Percentiles rank a stretch among this genome's conserved stretches.
Conservation (phyloP, 1,140 invertebrate genomes). For the Cherax quadricarinatus region DNA sequence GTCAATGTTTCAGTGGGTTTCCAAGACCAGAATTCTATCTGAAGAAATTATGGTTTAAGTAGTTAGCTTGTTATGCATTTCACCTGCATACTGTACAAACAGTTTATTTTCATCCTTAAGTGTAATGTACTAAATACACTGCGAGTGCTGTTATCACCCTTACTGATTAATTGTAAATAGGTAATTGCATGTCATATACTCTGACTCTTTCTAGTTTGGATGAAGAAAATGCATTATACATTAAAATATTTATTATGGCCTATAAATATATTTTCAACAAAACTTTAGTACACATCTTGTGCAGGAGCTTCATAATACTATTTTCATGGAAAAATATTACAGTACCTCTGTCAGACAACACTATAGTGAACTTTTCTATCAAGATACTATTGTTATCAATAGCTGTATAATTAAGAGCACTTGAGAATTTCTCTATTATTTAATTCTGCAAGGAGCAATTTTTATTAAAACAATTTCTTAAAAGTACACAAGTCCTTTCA, state of each 20-base stretch:
- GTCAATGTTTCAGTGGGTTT: too few species aligned
- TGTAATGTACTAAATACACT: too few species aligned
- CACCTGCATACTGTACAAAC: too few species aligned
- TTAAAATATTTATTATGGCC: conserved; percentile 44
- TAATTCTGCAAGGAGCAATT: not conserved
- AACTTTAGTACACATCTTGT: conserved; percentile 31
- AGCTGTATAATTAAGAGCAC: not conserved
- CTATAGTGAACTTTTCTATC: conserved; percentile 4
- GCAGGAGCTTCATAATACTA: not conserved
- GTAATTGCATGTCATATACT: too few species aligned
- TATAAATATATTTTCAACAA: conserved; percentile 45
- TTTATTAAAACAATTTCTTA: not conserved
- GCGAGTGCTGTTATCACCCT: too few species aligned
- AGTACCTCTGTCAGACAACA: not conserved
- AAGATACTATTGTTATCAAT: not conserved
- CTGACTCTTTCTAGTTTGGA: too few species aligned
- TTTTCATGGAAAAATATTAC: conserved; percentile 1
- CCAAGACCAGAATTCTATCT: too few species aligned
- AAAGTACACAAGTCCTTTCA: not conserved
- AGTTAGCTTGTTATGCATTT: too few species aligned
- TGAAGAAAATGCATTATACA: not conserved
- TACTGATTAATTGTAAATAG: too few species aligned
- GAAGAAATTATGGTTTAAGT: too few species aligned
- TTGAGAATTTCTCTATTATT: not conserved
- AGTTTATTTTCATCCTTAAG: too few species aligned